Base-by-base conservation (phyloP, 92 coral and sea anemone genomes). In the Umimayanthus kanabou region DNA sequence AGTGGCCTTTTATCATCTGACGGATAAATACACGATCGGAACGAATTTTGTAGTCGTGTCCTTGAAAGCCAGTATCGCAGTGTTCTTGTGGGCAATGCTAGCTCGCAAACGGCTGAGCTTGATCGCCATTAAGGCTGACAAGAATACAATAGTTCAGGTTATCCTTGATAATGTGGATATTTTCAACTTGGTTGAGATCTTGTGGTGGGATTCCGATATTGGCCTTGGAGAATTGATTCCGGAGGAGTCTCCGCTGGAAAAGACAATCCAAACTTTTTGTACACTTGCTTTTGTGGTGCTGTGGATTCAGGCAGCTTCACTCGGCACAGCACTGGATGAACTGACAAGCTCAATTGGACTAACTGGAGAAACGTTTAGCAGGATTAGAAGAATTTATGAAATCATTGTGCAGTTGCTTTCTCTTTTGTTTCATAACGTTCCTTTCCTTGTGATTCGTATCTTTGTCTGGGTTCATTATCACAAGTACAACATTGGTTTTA, bases 141-240 rank as follows among this genome's bases (percentile, higher is more conserved):
- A 87, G 47, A 76, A 90, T n/a, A 10, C 64, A 3, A 39, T 90
- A 26, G 42, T 55, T 7, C 90, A 85, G 49, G 84, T 76, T 14
- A 28, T 90, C 29, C 88, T 90, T 43, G 92, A 90, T 20, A 72
- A 29, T 66, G 90, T 90, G 25, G 92, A 90, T 84, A 90, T 90
- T 20, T 90, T 90, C 33, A 64, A 73, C 42, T 7, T 90, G 77
- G 90, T 70, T 6, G 92, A 90, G 49, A 29, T 73, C 71, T 79
- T 90, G 69, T 85, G 80, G 0, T 10, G 18, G 55, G 80, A 79
- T 76, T 18, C 53, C 2, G 53, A 75, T 29, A 45, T 66, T 88
- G 92, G 81, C 2, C 26, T 80, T 5, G 79, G 79, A 9, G 28
- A 88, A 2, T 50, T 65, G 30, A 85, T 90, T 55, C 16, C 74